These are phyloP conservation scores for Hemistola chrysoprasaria DNA, from an alignment of 2,888 invertebrate genomes.

Conservation along the genomic window DNA sequence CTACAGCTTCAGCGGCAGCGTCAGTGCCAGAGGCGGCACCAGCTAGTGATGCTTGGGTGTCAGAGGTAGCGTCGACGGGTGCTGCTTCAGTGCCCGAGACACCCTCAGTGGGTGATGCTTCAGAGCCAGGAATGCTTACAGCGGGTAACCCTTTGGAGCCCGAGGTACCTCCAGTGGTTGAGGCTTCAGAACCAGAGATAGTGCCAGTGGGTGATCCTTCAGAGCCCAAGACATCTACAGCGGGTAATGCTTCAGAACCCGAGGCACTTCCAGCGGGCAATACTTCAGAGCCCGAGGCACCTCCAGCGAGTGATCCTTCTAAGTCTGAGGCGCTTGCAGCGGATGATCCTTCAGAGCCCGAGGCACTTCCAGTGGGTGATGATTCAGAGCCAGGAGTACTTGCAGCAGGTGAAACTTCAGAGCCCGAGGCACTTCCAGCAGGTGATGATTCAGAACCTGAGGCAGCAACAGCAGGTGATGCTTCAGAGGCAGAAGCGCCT, in stretches of 20 bases:
- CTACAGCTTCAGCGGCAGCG: background rate
- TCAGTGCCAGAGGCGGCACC: background rate
- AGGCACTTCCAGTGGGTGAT: constrained; percentile 1
- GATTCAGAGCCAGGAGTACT: constrained; percentile 3
- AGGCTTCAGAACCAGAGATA: background rate
- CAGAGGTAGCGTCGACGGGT: background rate
- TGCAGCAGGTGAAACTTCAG: constrained; percentile 3
- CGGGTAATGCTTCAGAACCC: background rate
- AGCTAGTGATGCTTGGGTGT: background rate
- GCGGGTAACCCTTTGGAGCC: constrained; percentile 1
- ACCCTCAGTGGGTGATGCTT: background rate
- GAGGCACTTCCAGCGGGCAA: constrained; percentile 6
- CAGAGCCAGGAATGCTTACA: background rate
- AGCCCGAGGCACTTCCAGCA: background rate
- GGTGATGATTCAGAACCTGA: constrained; percentile 6
- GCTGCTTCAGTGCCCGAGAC: background rate
- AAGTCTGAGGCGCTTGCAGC: constrained; percentile 1
- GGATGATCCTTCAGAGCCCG: background rate
- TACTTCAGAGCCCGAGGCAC: constrained; percentile 1
- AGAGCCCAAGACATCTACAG: no score
- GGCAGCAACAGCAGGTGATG: constrained; percentile 3
- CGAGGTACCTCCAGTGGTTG: background rate
- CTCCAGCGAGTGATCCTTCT: background rate
- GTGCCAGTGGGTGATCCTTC: background rate
- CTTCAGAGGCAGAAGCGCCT: background rate